phyloP scores from a whole-genome alignment of 2,797 vertebrate species.

The Siniperca obscura region DNA sequence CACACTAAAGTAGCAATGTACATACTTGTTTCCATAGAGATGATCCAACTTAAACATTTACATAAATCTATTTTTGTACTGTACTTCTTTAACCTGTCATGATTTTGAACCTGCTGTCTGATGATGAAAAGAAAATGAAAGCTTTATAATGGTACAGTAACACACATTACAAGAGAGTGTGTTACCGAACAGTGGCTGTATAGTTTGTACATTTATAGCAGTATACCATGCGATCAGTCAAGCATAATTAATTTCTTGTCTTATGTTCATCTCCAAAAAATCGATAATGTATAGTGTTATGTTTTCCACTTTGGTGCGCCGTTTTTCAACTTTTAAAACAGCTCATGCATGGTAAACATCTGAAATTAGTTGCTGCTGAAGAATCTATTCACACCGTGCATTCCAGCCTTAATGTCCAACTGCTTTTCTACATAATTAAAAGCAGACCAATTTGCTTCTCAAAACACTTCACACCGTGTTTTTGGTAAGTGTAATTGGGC shows the following conservation, averaged over 20 bases:
- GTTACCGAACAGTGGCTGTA: constrained; percentile 8
- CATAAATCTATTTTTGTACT: constrained; percentile 23
- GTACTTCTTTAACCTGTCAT: constrained; percentile 10
- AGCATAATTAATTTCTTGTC: constrained; percentile 31
- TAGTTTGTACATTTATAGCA: constrained; percentile 36
- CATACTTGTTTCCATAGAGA: constrained; percentile 28
- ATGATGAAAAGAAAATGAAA: constrained; percentile 21
- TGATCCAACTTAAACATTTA: constrained; percentile 32
- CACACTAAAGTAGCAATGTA: background rate
- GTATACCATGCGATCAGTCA: constrained; percentile 18
- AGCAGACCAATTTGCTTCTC: constrained; percentile 71
- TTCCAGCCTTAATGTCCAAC: constrained; percentile 70
- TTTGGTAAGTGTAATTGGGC: constrained; percentile 53
- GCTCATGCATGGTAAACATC: constrained; percentile 69
- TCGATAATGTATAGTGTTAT: constrained; percentile 33
- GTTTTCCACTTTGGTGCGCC: constrained; percentile 47
- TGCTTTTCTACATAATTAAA: constrained; percentile 70
- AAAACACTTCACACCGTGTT: constrained; percentile 59
- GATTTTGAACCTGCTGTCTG: constrained; percentile 7
- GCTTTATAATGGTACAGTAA: constrained; percentile 11
- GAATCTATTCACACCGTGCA: constrained; percentile 69
- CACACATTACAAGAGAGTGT: background rate
- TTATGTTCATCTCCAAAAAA: constrained; percentile 11
- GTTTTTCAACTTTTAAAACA: constrained; percentile 63
- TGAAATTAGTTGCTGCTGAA: constrained; percentile 74